phyloP scores from a whole-genome alignment of 64 coral and sea anemone species.

The Trachythela sp. region DNA sequence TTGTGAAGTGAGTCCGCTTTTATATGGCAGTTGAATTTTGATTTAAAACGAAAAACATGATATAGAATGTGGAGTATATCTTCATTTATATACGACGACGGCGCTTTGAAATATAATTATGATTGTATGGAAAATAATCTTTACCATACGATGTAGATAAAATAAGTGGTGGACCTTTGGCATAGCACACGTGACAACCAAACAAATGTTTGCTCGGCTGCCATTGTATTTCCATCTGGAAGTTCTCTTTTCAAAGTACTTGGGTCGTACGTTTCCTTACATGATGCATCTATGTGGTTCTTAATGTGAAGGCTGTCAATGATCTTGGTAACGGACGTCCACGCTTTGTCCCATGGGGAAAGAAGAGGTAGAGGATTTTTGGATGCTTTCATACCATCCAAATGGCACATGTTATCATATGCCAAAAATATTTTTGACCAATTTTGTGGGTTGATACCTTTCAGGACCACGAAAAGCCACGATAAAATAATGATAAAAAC shows the following conservation, averaged over 20 bases:
- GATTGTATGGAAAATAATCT: too few relatives aligned
- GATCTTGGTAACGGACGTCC: constrained; percentile 15
- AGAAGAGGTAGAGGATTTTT: neutral
- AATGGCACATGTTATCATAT: too few relatives aligned
- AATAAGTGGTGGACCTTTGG: neutral
- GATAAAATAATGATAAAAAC: neutral
- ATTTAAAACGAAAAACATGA: too few relatives aligned
- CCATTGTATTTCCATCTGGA: too few relatives aligned
- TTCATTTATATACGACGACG: too few relatives aligned
- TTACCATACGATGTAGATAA: constrained; percentile 26
- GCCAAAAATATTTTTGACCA: neutral
- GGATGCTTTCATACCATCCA: constrained; percentile 18
- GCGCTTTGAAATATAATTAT: too few relatives aligned
- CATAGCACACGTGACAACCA: constrained; percentile 14
- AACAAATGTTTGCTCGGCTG: constrained; percentile 30
- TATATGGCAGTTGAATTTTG: too few relatives aligned
- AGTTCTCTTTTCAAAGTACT: neutral
- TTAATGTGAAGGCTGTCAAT: constrained; percentile 15
- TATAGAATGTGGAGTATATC: too few relatives aligned
- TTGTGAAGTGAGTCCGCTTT: too few relatives aligned
- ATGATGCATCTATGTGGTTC: neutral
- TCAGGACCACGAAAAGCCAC: neutral
- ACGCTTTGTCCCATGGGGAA: neutral
- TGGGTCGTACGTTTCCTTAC: neutral
- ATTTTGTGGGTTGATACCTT: neutral